Evolutionary conservation across 1,140 invertebrate species (phyloP), one percentile per base, ranked within the genome.

Genomic region (Vollenhovia emeryi): DNA sequence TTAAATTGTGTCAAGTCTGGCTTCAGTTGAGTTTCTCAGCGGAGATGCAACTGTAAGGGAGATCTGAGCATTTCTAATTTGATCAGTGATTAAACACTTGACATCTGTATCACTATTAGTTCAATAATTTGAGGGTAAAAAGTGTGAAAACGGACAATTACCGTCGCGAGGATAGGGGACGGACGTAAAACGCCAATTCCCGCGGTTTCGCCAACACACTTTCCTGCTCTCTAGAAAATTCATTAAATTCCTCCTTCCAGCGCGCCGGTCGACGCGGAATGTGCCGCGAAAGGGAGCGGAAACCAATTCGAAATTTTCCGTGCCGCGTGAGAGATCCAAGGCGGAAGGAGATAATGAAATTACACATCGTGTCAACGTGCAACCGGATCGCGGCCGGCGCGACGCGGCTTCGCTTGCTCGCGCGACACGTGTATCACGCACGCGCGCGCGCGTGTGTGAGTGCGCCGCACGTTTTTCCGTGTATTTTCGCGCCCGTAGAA

Each of bases 331-430:
- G 78, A 80, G 78, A 80, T 69, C 52, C 78, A 82, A 82, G 66
- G 48, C 40, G 27, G 43, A 82, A 82, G 78, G 33, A 48, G 50
- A 82, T 82, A 82, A 82, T 73, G 66, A 71, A 73, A 82, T 82
- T 82, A 82, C 78, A 73, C 78, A 36, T 82, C 78, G 64, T 80
- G 78, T 80, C 78, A 80, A 82, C 66, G 36, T 82, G 50, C 78
- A 73, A 82, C 27, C 78, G 36, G 52, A 80, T 80, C 64, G 50
- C n/a, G 64, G n/a, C 30, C 27, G n/a, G 0, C 68, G 68, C 21
- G 64, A 15, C 45, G 43, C 43, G 9, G 3, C 21, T n/a, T n/a
- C n/a, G 15, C 36, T 40, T 30, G 24, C 33, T 11, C 40, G 74
- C 36, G 24, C 24, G 21, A 13, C 36, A 7, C 15, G n/a, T 43